Evolutionary conservation across 53 echinoderm and acorn worm genomes (phyloP), one percentile per base, ranked within the genome.

Genomic region (Luidia sarsii): DNA sequence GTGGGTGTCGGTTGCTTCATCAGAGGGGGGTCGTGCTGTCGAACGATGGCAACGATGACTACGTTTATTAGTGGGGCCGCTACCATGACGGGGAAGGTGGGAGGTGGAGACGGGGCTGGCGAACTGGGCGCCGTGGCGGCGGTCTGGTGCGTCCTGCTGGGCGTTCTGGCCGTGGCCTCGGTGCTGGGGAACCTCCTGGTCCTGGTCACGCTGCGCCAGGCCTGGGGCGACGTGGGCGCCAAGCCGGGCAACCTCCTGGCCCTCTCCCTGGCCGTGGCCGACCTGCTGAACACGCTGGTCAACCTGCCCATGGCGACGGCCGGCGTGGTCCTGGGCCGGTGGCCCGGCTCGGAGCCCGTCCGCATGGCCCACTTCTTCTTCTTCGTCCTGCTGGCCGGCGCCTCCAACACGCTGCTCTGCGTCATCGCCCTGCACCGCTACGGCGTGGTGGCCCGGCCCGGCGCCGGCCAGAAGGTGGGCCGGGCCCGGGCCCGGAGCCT

Each of bases 161-260:
- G 23, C 15, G 34, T 67, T 22, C 21, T 81, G 10, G 67, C 63
- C 16, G 9, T 82, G 7, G 34, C 33, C 14, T 67, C 82, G 8
- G 23, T 82, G 11, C 3, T 67, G 2, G 82, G 82, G 8, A 82
- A 82, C 56, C 54, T 53, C 4, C 45, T 82, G 37, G 82, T 82
- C 10, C 53, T 82, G 7, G 82, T 68, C 0, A 82, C 82, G 6
- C 67, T 82, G 6, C 48, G 67, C 13, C 39, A 68, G 18, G 68
- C 82, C 45, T 82, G 82, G 82, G 49, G 19, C 38, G 16, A 54
- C 14, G 82, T 68, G 18, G 82, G 82, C 11, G 31, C 57, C 68
- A 82, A 82, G 20, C 82, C 82, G 11, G 82, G 82, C 4, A 82
- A 82, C 56, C 57, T 82, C 33, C 25, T 82, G 34, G 82, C 82